Conservation (phyloP, 2,797 vertebrate species). For the Lepidocolaptes lacrymiger region DNA sequence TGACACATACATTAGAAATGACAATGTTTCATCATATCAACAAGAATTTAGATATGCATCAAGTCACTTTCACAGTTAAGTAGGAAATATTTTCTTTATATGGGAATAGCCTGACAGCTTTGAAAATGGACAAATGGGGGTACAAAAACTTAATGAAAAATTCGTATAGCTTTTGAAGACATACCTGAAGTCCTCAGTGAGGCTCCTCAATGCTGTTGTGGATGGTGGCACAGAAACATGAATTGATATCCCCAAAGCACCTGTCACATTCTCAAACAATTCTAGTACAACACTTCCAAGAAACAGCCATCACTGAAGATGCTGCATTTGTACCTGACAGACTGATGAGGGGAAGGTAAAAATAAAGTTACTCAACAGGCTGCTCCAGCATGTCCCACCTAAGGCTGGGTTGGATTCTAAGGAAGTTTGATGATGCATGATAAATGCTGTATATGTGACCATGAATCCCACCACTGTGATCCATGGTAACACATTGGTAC, state of each 20-base stretch:
- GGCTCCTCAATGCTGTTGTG: not conserved
- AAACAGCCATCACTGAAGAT: not conserved
- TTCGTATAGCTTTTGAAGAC: not conserved
- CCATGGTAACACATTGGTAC: not conserved
- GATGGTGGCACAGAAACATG: constrained; percentile 1
- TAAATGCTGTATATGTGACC: not conserved
- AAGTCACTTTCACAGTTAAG: not conserved
- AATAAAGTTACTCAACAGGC: not conserved
- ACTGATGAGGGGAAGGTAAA: not conserved
- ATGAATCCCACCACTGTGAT: not conserved
- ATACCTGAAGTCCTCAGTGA: not conserved
- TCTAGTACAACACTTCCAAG: not conserved
- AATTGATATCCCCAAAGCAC: not conserved
- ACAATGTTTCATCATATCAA: not conserved
- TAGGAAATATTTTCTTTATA: not conserved
- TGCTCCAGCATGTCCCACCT: not conserved
- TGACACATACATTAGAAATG: not conserved
- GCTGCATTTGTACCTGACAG: not conserved
- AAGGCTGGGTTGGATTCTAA: not conserved
- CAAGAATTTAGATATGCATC: not conserved
- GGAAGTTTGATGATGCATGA: not conserved
- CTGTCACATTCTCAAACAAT: not conserved
- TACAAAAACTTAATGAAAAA: not conserved
- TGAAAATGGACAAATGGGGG: not conserved
- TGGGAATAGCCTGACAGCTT: not conserved